These are phyloP conservation scores for Lophochroa leadbeateri DNA, from an alignment of 2,113 vertebrate species.

Conservation along the genomic window DNA sequence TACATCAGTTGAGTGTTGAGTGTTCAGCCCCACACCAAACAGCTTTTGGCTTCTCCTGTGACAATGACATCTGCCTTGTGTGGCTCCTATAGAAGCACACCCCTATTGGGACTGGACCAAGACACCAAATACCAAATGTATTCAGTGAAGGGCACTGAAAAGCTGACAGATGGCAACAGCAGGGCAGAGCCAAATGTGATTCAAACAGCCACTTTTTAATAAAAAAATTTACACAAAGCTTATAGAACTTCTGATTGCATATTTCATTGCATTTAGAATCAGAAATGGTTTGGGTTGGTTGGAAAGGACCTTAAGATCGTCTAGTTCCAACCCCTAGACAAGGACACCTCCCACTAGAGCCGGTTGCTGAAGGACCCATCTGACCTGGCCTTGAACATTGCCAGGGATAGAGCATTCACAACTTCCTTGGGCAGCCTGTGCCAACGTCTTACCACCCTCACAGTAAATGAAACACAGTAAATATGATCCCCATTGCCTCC, in stretches of 20 bases:
- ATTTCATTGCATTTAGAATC: neutral
- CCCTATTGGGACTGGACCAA: neutral
- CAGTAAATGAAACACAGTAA: neutral
- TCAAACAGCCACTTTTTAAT: neutral
- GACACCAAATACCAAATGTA: neutral
- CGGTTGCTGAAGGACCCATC: neutral
- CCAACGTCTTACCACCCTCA: neutral
- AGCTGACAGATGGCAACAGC: neutral
- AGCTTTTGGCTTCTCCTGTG: neutral
- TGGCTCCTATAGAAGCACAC: neutral
- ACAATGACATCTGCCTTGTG: neutral
- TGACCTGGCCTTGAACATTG: neutral
- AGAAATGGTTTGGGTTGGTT: neutral
- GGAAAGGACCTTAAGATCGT: neutral
- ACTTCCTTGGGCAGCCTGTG: neutral
- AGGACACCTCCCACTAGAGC: neutral
- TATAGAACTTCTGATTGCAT: neutral
- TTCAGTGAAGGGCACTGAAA: neutral
- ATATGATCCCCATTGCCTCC: neutral
- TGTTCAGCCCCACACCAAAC: neutral
- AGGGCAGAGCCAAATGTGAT: neutral
- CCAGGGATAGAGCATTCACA: neutral
- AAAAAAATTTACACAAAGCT: neutral
- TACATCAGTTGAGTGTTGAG: neutral
- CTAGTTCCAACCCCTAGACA: neutral